Conservation (phyloP, 2,888 invertebrate genomes). For the Cacoxenus indagator region DNA sequence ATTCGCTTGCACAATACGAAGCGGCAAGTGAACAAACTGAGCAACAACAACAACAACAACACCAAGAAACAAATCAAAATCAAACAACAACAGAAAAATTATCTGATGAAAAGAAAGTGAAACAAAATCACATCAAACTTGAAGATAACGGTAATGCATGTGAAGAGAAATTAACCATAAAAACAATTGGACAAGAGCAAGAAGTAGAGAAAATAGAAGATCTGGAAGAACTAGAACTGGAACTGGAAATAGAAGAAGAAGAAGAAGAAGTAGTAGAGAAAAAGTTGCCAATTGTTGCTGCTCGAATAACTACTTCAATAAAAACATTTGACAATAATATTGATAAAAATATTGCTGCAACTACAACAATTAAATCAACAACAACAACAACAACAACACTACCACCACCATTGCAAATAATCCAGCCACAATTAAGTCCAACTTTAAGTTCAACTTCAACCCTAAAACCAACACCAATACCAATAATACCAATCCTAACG, state of each 20-base stretch:
- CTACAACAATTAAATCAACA: conserved; percentile 20
- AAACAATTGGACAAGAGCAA: conserved; percentile 19
- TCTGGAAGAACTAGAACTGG: too few species aligned
- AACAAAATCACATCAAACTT: conserved; percentile 7
- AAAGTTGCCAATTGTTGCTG: conserved; percentile 32
- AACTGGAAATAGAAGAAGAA: conserved; percentile 33
- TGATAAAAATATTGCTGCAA: conserved; percentile 20
- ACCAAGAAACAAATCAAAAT: conserved; percentile 33
- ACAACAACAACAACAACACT: conserved; percentile 25
- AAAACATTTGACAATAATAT: conserved; percentile 29
- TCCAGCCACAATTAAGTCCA: too few species aligned
- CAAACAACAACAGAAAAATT: conserved; percentile 35
- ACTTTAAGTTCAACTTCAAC: conserved; percentile 19
- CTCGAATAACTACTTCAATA: too few species aligned
- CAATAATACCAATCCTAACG: conserved; percentile 28
- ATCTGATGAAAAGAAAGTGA: conserved; percentile 21
- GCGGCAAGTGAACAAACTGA: conserved; percentile 66
- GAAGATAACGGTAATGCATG: conserved; percentile 1
- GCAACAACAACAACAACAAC: conserved; percentile 45
- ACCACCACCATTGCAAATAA: background rate
- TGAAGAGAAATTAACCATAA: conserved; percentile 6
- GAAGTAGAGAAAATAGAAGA: too few species aligned
- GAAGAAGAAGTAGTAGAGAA: conserved; percentile 4
- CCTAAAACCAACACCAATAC: conserved; percentile 27
- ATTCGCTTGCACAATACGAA: conserved; percentile 71